Evolutionary conservation across 2,888 invertebrate species (phyloP), one percentile per base, ranked within the genome.

Genomic region (Catotricha subobsoleta): DNA sequence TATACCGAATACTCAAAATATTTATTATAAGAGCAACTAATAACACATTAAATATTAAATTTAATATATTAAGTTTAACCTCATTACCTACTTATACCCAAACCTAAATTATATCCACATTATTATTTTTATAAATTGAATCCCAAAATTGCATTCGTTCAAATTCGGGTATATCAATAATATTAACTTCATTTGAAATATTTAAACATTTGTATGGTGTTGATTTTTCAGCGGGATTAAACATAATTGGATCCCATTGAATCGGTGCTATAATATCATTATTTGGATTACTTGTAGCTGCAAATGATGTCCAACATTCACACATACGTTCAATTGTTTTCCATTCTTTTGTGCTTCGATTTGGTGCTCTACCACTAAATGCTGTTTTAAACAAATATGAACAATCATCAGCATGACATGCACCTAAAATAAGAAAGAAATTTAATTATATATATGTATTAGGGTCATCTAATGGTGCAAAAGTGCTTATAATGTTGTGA

Each of bases 361-460:
- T 53, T 36, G 36, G 36, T 4, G 58, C 50, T 41, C 56, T 56
- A 40, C 29, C 29, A 8, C 18, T 18, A 15, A 41, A 28, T 10
- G 28, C 31, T n/a, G 40, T 44, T 31, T 46, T 44, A 13, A 58
- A 63, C 1, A 63, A 47, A 43, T 59, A 63, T 19, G 52, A 50
- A 15, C 61, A 46, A 40, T 63, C 62, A 46, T 62, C 63, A 2
- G 55, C 60, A 47, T 63, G 62, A 23, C 59, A 54, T 1, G 52
- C 54, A 9, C 62, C 62, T 36, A 9, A 3, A 10, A n/a, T 29
- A n/a, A 7, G 16, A 9, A 13, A 34, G 12, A 21, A 35, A 35
- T n/a, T n/a, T n/a, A n/a, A n/a, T n/a, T n/a, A n/a, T n/a, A n/a
- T n/a, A n/a, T n/a, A n/a, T n/a, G n/a, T n/a, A n/a, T n/a, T n/a